Base-by-base conservation (phyloP, 2,797 vertebrate species). In the Brachyrhaphis roseni region DNA sequence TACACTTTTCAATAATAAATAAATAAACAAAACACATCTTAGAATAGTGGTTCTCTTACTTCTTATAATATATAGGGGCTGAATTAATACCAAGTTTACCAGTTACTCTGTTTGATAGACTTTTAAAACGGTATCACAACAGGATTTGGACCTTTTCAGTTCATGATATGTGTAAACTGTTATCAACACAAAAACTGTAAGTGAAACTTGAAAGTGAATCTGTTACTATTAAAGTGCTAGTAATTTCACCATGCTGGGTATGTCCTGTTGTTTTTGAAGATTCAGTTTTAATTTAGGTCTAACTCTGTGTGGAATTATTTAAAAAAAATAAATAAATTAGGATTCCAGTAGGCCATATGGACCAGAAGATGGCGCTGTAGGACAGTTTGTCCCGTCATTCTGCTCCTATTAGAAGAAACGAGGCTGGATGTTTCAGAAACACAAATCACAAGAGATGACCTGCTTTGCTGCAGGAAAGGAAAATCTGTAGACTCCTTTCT, bases 291-390 rank as follows among this genome's bases (percentile, higher is more conserved):
- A 62, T n/a, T 26, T 26, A n/a, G 41, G 26, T 12, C 4, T 18
- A 51, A 74, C 18, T 49, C 46, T 20, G 5, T 26, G 18, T 26
- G 10, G 26, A 10, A 23, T 12, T 26, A 55, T 23, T 18, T 12
- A 20, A 23, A 36, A 12, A 39, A 12, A 75, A 57, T 4, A n/a
- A 23, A 12, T 2, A 53, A 43, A 3, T 20, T 11, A 13, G 1
- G 20, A 4, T 43, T 13, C 3, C 8, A 39, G 0, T 45, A 1
- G 1, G 6, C 1, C 8, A 28, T 6, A n/a, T 78, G 0, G 4
- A 64, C 81, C 91, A 86, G 76, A 1, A 87, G 93, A 88, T 80
- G 90, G 86, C 79, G 51, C 71, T 28, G 41, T 55, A 81, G n/a
- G 77, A 77, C 79, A 87, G 49, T 20, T 18, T 1, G 53, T 79